These are phyloP conservation scores for Ptycholaimellus sp. DNA, from an alignment of 2,888 invertebrate genomes.

Conservation along the genomic window DNA sequence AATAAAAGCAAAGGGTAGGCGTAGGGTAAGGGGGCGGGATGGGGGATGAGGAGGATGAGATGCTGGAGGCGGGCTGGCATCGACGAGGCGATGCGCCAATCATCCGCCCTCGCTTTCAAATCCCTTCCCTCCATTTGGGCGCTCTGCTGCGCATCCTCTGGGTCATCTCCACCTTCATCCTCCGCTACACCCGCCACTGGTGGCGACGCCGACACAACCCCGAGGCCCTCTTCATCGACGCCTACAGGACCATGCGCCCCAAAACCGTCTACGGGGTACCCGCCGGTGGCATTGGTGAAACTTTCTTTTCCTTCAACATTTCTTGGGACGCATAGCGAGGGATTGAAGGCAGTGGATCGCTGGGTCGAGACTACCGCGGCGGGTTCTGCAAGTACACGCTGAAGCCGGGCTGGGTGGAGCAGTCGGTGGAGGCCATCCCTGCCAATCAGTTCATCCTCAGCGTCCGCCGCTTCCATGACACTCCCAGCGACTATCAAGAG, in stretches of 20 bases:
- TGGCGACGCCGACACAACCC: constrained; percentile 14
- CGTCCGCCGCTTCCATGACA: not conserved
- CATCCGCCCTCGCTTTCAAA: too few species aligned
- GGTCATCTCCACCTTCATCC: too few species aligned
- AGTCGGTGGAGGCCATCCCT: constrained; percentile 36
- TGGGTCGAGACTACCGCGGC: constrained; percentile 57
- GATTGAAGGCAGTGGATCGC: constrained; percentile 54
- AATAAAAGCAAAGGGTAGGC: too few species aligned
- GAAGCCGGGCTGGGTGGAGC: constrained; percentile 63
- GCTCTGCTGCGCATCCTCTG: too few species aligned
- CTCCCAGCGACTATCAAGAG: not conserved
- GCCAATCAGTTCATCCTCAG: constrained; percentile 9
- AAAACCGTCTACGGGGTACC: constrained; percentile 42
- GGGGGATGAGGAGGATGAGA: too few species aligned
- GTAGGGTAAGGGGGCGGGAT: too few species aligned
- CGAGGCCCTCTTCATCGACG: constrained; percentile 29
- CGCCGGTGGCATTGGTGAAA: constrained; percentile 56
- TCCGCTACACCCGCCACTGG: constrained; percentile 1
- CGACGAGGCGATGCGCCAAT: too few species aligned
- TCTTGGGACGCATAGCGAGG: too few species aligned
- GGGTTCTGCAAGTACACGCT: constrained; percentile 72
- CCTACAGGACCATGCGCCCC: constrained; percentile 27
- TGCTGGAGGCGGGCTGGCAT: too few species aligned
- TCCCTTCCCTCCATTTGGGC: too few species aligned
- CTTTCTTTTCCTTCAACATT: too few species aligned